A percentile compares a stretch with the other conserved stretches of the same genome.
These are phyloP conservation scores for Drosophila fuyamai DNA, from an alignment of 1,140 invertebrate species.

Conservation along the genomic window DNA sequence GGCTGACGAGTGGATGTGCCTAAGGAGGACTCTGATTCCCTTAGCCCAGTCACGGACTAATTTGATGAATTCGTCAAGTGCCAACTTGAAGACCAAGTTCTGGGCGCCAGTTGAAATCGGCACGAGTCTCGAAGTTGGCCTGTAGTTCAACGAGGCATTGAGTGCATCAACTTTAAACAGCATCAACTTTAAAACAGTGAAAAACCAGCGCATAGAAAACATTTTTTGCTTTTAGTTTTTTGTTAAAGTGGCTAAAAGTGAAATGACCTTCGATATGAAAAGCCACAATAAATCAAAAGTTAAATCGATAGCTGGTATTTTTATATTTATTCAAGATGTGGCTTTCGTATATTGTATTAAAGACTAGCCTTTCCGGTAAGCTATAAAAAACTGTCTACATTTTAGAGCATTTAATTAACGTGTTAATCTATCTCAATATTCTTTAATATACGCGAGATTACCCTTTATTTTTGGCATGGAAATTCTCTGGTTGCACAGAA, in stretches of 20 bases:
- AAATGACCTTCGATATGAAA: neutral
- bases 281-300: neutral
- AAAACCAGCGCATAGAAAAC: conserved; percentile 1
- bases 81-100: conserved; percentile 46
- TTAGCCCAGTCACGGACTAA: conserved; percentile 31
- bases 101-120: conserved; percentile 41
- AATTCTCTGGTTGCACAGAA: neutral
- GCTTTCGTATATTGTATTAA: too few relatives aligned
- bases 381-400: too few relatives aligned
- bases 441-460: too few relatives aligned
- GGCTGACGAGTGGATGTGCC: conserved; percentile 21
- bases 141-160: conserved; percentile 4
- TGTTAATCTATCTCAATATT: too few relatives aligned
- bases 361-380: too few relatives aligned
- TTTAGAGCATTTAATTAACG: too few relatives aligned
- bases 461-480: too few relatives aligned
- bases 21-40: neutral
- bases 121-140: conserved; percentile 3
- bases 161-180: neutral
- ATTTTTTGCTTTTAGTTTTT: neutral
- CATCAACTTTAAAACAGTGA: neutral
- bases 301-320: neutral
- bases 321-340: neutral
- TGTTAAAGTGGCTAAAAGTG: neutral
- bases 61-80: conserved; percentile 65